A percentile compares a stretch with the other conserved stretches of the same genome.
These are phyloP conservation scores for Apamea crenata DNA, from an alignment of 2,888 invertebrate genomes.

Conservation along the genomic window DNA sequence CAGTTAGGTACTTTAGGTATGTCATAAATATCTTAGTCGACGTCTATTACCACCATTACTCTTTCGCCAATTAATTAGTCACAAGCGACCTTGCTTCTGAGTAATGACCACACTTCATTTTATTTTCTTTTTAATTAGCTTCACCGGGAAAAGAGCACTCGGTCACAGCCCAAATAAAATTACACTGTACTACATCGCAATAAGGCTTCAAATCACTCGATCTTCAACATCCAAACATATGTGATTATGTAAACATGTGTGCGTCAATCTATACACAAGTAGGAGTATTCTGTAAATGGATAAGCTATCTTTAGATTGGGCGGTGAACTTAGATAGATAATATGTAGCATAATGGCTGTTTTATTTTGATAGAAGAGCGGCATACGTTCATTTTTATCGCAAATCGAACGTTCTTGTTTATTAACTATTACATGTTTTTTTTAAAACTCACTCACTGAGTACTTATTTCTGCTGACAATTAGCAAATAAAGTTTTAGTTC, in stretches of 20 bases:
- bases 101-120: constrained; percentile 79
- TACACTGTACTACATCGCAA: constrained; percentile 43
- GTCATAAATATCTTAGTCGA: constrained; percentile 70
- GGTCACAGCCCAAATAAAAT: constrained; percentile 47
- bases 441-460: no score
- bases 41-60: constrained; percentile 73
- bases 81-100: constrained; percentile 77
- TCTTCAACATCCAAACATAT: constrained; percentile 50
- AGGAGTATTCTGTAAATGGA: constrained; percentile 71
- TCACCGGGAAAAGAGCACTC: constrained; percentile 67
- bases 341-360: constrained; percentile 70
- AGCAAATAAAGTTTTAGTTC: neutral
- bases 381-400: constrained; percentile 47
- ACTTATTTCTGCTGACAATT: neutral
- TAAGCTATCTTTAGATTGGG: constrained; percentile 73
- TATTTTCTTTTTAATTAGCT: constrained; percentile 82
- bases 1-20: constrained; percentile 51
- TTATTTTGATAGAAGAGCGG: constrained; percentile 63
- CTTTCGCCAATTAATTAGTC: constrained; percentile 81
- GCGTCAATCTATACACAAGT: constrained; percentile 64
- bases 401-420: constrained; percentile 27
- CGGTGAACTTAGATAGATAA: constrained; percentile 69
- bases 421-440: constrained; percentile 13
- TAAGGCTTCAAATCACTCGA: constrained; percentile 64
- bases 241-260: constrained; percentile 62